Evolutionary conservation across 2,888 invertebrate species (phyloP), one percentile per base, ranked within the genome.

Genomic region (Hirtodrosophila cameraria): DNA sequence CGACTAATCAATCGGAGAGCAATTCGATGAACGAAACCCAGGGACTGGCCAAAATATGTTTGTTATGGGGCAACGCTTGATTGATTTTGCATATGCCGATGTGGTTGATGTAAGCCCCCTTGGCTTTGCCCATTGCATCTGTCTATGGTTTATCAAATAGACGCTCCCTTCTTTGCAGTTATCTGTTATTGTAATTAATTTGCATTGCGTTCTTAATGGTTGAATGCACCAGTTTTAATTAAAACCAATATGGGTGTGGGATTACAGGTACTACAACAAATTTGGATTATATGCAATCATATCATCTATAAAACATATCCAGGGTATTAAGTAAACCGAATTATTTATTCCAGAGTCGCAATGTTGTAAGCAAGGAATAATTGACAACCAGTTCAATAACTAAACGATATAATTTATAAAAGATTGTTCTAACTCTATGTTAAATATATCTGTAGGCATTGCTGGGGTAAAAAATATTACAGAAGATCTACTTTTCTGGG

Each of bases 201-300:
- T 60, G 58, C 60, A 75, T 71, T 50, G 62, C 59, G 35, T 39
- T 53, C 50, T 53, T 8, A 67, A 73, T 59, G 79, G 66, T 69
- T 65, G 70, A 75, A 41, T 75, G 70, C 69, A 53, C 61, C 50
- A 41, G 23, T 58, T 79, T 73, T 79, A 78, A 78, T 81, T 81
- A 75, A 78, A 68, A 50, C 49, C 30, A 35, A 49, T 52, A 55
- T 49, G 58, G 45, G 41, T 13, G 49, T 33, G 45, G 66, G 27
- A 2, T n/a, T 12, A 9, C 35, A 50, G 30, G 31, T 45, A 36
- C 9, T 1, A 23, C 23, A 23, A 23, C 1, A 3, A 23, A 5
- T 23, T 23, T 23, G n/a, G n/a, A n/a, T n/a, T n/a, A n/a, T n/a
- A n/a, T n/a, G n/a, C n/a, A n/a, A n/a, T n/a, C n/a, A n/a, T n/a